Evolutionary conservation across 1,140 invertebrate genomes (phyloP), one percentile per base, ranked within the genome.

Genomic region (Aphelinus atriplicis): DNA sequence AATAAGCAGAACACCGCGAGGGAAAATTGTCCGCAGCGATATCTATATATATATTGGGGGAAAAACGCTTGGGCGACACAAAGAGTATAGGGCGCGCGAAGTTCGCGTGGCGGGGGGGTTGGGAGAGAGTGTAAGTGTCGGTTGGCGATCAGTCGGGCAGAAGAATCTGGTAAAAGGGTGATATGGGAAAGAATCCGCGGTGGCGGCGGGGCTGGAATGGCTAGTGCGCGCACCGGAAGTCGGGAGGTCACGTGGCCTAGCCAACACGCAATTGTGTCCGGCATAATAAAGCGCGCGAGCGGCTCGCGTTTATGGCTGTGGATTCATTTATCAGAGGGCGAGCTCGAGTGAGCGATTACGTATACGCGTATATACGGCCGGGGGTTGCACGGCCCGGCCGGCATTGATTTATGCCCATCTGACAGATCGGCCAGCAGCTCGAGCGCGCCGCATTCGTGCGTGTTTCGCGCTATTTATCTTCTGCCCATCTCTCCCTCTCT

Each of bases 201-300:
- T 26, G 26, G 26, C 26, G 26, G 26, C 26, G 26, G 26, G 26
- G 26, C 26, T 26, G 26, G 26, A 26, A 26, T 26, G 56, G n/a
- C 42, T 48, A 60, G 67, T 68, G 57, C 81, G 79, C 78, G 79
- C 79, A 81, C 83, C 84, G 84, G 84, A 86, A 86, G 84, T 83
- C 73, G 77, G 62, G 78, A 78, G 80, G 84, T 84, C 84, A 84
- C 84, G 84, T 86, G 84, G 84, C 84, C 81, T 86, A 83, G 80
- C 81, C 81, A 84, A 86, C 83, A 86, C 82, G 84, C 84, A 86
- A 86, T 84, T 86, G 84, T 86, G 83, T 86, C 83, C 82, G 82
- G 84, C 81, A 83, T 84, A 84, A 85, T 85, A 84, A 84, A 85
- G 83, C 81, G 80, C 78, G 75, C 79, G 76, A 76, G 67, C 75